Evolutionary conservation across 2,113 vertebrate genomes (phyloP).

Genomic region (Heptranchias perlo): DNA sequence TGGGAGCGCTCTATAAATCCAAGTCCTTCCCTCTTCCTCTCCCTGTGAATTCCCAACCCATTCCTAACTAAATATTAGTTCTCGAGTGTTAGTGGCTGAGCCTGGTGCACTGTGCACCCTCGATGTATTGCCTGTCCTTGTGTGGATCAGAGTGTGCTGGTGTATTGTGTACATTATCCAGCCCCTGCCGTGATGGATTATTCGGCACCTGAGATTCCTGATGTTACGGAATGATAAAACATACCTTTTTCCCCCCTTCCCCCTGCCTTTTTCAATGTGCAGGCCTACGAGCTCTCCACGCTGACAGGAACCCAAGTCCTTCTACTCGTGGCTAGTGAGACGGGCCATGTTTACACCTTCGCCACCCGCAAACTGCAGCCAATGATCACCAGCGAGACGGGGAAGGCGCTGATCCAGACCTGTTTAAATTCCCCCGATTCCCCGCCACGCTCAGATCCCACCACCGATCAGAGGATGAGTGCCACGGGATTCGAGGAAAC

Average conservation of each 20-base stretch:
- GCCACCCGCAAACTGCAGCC: constrained; percentile 96
- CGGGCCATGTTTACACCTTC: constrained; percentile 95
- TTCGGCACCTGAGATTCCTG: neutral
- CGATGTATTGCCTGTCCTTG: too few species aligned
- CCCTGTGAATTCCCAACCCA: too few species aligned
- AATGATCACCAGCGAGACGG: constrained; percentile 98
- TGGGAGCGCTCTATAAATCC: too few species aligned
- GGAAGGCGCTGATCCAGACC: constrained; percentile 96
- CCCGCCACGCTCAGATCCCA: constrained; percentile 86
- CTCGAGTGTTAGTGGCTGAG: too few species aligned
- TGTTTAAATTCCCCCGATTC: constrained; percentile 98
- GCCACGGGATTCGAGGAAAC: constrained; percentile 97
- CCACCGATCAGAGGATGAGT: constrained; percentile 97
- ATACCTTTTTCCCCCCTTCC: neutral
- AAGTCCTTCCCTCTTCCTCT: too few species aligned
- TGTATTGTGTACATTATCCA: neutral
- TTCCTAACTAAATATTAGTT: too few species aligned
- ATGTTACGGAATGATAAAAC: neutral
- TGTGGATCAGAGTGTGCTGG: neutral
- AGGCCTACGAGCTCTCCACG: constrained; percentile 96
- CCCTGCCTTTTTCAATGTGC: neutral
- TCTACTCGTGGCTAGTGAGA: constrained; percentile 93
- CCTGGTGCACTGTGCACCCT: too few species aligned
- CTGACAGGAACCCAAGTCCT: constrained; percentile 95
- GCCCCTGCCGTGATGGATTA: neutral